Evolutionary conservation across 2,888 invertebrate species (phyloP).

Genomic region (Meganola albula): DNA sequence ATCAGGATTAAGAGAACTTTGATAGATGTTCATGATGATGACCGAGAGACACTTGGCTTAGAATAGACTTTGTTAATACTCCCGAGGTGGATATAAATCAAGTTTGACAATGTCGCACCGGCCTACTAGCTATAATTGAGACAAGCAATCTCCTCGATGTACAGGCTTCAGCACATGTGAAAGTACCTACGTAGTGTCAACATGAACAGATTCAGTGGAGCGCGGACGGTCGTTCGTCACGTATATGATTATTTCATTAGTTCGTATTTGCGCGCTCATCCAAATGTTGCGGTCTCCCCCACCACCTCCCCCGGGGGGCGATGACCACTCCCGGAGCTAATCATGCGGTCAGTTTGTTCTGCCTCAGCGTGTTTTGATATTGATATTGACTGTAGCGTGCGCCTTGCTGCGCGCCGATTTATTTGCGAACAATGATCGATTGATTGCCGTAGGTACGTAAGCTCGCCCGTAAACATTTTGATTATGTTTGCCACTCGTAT

Average conservation of each 20-base stretch:
- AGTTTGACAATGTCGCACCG: too few species aligned
- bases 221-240: conserved; percentile 62
- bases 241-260: conserved; percentile 78
- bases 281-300: conserved; percentile 57
- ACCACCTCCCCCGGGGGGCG: conserved; percentile 45
- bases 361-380: conserved; percentile 78
- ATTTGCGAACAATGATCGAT: conserved; percentile 77
- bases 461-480: conserved; percentile 68
- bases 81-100: too few species aligned
- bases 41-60: too few species aligned
- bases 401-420: conserved; percentile 73
- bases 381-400: conserved; percentile 73
- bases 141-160: too few species aligned
- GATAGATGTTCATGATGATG: too few species aligned
- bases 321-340: conserved; percentile 74
- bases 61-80: too few species aligned
- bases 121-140: too few species aligned
- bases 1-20: too few species aligned
- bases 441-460: conserved; percentile 69
- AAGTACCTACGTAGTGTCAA: conserved; percentile 48
- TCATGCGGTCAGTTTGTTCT: conserved; percentile 78
- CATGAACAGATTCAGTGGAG: conserved; percentile 56
- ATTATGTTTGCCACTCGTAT: conserved; percentile 70
- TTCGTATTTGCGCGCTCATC: conserved; percentile 72
- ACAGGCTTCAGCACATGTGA: too few species aligned